These are phyloP conservation scores for Rhagophthalmus giganteus DNA, from an alignment of 2,888 invertebrate species.

Conservation along the genomic window DNA sequence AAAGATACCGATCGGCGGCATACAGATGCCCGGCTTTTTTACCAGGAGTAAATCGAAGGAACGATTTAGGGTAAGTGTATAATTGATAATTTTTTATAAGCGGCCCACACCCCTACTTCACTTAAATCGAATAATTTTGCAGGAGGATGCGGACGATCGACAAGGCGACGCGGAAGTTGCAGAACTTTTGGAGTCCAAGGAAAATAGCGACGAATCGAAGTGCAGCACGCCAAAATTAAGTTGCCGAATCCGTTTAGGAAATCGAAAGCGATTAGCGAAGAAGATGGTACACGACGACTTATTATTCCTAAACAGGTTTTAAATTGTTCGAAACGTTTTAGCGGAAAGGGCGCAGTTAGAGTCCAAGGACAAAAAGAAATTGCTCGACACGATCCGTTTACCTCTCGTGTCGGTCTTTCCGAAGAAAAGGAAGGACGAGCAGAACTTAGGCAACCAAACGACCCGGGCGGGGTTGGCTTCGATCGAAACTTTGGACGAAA, in stretches of 20 bases:
- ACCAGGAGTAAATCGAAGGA: conserved; percentile 76
- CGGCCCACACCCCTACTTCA: no score
- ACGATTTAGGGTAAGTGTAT: conserved; percentile 65
- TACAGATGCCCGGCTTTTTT: conserved; percentile 85
- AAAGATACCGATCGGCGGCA: conserved; percentile 85
- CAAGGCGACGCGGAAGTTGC: conserved; percentile 55
- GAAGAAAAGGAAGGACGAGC: conserved; percentile 50
- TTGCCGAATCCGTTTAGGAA: conserved; percentile 63
- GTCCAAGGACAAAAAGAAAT: conserved; percentile 55
- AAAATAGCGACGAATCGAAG: conserved; percentile 48
- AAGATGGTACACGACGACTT: conserved; percentile 40
- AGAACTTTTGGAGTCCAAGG: conserved; percentile 47
- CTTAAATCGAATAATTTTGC: no score
- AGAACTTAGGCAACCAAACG: conserved; percentile 53
- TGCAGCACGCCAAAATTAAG: conserved; percentile 54
- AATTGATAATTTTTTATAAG: neutral
- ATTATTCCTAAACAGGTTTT: no score
- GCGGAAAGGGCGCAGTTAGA: no score
- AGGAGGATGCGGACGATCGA: conserved; percentile 55
- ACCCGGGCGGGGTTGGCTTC: conserved; percentile 74
- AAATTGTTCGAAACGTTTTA: no score
- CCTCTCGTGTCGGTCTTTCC: conserved; percentile 64
- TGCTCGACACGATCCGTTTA: conserved; percentile 64
- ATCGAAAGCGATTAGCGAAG: conserved; percentile 48
- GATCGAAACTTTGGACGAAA: conserved; percentile 80